Percentiles rank a stretch among this genome's conserved stretches.
These are phyloP conservation scores for Drosophila seclusa DNA, from an alignment of 2,888 invertebrate species.

Conservation along the genomic window DNA sequence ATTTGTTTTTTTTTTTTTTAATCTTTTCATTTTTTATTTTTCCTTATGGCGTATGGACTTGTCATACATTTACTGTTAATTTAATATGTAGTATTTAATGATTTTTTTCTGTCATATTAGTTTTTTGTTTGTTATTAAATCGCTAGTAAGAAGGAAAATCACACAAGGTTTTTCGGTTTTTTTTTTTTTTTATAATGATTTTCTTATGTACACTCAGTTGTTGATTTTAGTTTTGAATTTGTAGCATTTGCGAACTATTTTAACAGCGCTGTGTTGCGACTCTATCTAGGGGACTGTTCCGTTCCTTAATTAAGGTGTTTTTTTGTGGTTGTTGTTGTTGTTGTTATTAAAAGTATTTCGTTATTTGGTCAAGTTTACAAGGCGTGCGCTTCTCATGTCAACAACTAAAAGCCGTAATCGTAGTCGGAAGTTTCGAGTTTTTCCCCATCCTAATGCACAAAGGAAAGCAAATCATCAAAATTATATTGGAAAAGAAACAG, in stretches of 20 bases:
- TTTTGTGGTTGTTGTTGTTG: background rate
- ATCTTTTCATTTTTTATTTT: slow-evolving; percentile 24
- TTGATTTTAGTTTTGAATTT: slow-evolving; percentile 1
- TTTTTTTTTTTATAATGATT: slow-evolving; percentile 29
- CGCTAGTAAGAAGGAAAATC: slow-evolving; percentile 75
- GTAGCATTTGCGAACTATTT: slow-evolving; percentile 23
- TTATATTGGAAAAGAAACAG: background rate
- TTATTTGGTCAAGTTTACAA: slow-evolving; percentile 70
- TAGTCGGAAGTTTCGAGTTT: slow-evolving; percentile 9
- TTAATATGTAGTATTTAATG: slow-evolving; percentile 27
- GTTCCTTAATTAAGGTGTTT: slow-evolving; percentile 26
- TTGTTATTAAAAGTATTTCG: slow-evolving; percentile 20
- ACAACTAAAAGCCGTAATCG: slow-evolving; percentile 18
- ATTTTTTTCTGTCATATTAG: slow-evolving; percentile 32
- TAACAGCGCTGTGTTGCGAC: slow-evolving; percentile 12
- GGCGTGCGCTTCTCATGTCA: slow-evolving; percentile 47
- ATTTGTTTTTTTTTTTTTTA: background rate
- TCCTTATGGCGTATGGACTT: slow-evolving; percentile 66
- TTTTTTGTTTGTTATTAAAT: slow-evolving; percentile 47
- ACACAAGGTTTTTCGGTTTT: slow-evolving; percentile 59
- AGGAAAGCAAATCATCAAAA: background rate
- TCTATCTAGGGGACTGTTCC: slow-evolving; percentile 32
- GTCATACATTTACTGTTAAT: slow-evolving; percentile 54
- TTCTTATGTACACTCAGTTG: slow-evolving; percentile 62
- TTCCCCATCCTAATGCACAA: slow-evolving; percentile 10